A percentile compares a stretch with the other conserved stretches of the same genome.
phyloP scores from a whole-genome alignment of 2,888 invertebrate genomes.

The Syrphus vitripennis region DNA sequence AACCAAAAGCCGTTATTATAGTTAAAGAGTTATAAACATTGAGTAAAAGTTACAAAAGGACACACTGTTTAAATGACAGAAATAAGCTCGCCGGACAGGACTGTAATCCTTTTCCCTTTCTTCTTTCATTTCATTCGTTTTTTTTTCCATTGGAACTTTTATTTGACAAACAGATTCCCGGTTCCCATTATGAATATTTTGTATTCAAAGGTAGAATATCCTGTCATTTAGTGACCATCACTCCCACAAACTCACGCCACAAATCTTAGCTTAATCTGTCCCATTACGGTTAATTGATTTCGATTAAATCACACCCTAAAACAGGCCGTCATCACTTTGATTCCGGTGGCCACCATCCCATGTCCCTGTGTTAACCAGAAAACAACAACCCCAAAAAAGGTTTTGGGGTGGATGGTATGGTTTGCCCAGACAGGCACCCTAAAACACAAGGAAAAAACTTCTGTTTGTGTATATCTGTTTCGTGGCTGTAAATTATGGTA shows the following conservation, averaged over 20 bases:
- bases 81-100: slow-evolving; percentile 50
- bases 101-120: not conserved
- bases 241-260: slow-evolving; percentile 58
- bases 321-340: slow-evolving; percentile 69
- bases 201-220: slow-evolving; percentile 37
- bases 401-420: not conserved
- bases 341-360: slow-evolving; percentile 36
- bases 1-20: not conserved
- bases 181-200: slow-evolving; percentile 47
- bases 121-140: not conserved
- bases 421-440: not conserved
- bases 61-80: slow-evolving; percentile 40
- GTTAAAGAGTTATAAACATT: not conserved
- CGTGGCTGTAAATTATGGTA: slow-evolving; percentile 61
- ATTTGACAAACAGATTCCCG: slow-evolving; percentile 11
- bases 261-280: slow-evolving; percentile 79
- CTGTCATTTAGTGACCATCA: slow-evolving; percentile 64
- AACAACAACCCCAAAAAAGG: slow-evolving; percentile 27
- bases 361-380: slow-evolving; percentile 14
- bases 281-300: slow-evolving; percentile 81
- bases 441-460: slow-evolving; percentile 46
- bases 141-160: not conserved
- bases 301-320: slow-evolving; percentile 79
- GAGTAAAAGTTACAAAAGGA: slow-evolving; percentile 31
- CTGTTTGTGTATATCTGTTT: slow-evolving; percentile 52